Base-by-base conservation (phyloP, 1,140 invertebrate species). In the Eriosoma lanigerum region DNA sequence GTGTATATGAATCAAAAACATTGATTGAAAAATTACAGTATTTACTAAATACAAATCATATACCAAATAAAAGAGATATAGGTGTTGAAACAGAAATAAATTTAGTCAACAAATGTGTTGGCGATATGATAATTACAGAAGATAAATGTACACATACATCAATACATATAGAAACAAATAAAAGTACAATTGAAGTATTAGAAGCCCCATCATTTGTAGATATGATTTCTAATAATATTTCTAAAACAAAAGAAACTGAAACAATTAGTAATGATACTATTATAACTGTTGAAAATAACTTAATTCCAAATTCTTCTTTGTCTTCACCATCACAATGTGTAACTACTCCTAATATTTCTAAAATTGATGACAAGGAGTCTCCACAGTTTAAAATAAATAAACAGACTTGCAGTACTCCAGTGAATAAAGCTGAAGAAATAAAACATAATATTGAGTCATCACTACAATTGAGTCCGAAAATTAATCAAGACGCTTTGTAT, bases 1-100 rank as follows among this genome's bases (percentile, higher is more conserved):
- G 62, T 46, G 2, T 5, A 46, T 78, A 19, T 78, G 75, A 78
- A 78, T 78, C 75, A 2, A 78, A 62, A 78, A 78, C 75, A 29
- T 19, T 78, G 17, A 26, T 78, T 60, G 75, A 58, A 48, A 60
- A 62, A 78, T 46, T 78, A 62, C 13, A 62, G 8, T 62, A 62
- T 78, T 78, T 78, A 12, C 48, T 78, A 46, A 24, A 60, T 48
- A 3, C 10, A 48, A 46, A 62, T 29, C 50, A 78, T 26, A 6
- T 12, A 46, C 3, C 38, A 26, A 58, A 1, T 0, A 62, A 78
- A 78, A 5, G 44, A 26, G 44, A 78, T 60, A 62, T 29, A 62
- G 60, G 13, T 62, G 38, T 60, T 48, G 75, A 19, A 26, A 78
- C 44, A 60, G 58, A 78, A 78, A 12, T 29, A 48, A 48, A 60